These are phyloP conservation scores for Enhydra lutris DNA, from an alignment of 2,113 vertebrate genomes.

Conservation along the genomic window DNA sequence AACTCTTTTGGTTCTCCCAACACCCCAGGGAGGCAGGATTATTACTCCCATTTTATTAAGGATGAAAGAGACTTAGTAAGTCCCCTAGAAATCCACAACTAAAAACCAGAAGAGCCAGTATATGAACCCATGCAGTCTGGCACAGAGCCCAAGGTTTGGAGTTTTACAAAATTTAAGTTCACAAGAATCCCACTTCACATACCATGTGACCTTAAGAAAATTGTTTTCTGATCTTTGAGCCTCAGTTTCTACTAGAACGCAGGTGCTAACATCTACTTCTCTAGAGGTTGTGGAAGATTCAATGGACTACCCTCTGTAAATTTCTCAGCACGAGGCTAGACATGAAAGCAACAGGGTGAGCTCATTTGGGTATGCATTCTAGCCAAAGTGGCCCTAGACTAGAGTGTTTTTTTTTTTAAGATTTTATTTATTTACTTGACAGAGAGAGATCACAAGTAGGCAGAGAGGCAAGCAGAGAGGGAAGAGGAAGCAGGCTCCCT, in stretches of 20 bases:
- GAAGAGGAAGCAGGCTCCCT: too few species aligned
- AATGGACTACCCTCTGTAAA: neutral
- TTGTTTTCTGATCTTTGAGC: neutral
- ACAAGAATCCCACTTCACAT: neutral
- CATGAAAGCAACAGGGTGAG: neutral
- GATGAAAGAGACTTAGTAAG: neutral
- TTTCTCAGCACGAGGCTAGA: neutral
- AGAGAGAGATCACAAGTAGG: too few species aligned
- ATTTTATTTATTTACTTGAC: too few species aligned
- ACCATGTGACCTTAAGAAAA: neutral
- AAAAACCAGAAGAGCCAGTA: fast-evolving
- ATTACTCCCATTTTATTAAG: neutral
- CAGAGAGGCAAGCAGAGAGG: too few species aligned
- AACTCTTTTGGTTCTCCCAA: neutral
- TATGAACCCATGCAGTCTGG: neutral
- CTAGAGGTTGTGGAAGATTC: neutral
- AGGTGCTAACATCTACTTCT: neutral
- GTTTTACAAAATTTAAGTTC: neutral
- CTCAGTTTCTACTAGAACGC: neutral
- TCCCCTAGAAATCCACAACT: neutral
- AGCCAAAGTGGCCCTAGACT: neutral
- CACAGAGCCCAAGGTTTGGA: neutral
- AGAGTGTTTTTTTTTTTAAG: too few species aligned
- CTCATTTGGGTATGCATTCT: neutral
- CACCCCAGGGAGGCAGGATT: neutral